Evolutionary conservation across 2,888 invertebrate species (phyloP).

Genomic region (Scaptomyza tumidula): DNA sequence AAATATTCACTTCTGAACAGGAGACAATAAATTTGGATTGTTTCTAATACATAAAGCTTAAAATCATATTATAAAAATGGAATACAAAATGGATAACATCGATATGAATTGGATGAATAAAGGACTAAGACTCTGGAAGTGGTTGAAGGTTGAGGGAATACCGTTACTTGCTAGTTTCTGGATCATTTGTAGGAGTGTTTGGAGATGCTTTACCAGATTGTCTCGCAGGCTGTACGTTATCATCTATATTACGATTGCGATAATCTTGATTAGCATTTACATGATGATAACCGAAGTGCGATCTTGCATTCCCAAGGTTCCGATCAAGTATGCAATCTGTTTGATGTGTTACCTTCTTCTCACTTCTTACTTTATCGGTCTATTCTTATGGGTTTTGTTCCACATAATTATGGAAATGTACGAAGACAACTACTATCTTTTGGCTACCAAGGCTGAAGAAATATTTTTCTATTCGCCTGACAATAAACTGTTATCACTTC

Average conservation of each 20-base stretch:
- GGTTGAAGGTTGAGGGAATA: neutral
- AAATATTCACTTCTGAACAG: too few species aligned
- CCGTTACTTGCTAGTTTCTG: neutral
- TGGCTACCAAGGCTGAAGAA: neutral
- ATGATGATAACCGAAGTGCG: neutral
- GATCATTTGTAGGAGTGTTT: too few species aligned
- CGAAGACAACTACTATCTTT: neutral
- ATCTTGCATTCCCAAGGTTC: neutral
- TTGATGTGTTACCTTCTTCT: neutral
- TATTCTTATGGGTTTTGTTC: neutral
- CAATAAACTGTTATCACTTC: neutral
- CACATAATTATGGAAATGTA: neutral
- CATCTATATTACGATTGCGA: neutral
- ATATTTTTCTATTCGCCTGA: too few species aligned
- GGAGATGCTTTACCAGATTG: neutral
- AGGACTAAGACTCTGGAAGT: neutral
- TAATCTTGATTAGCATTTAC: neutral
- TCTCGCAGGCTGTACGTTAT: neutral
- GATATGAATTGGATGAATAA: neutral
- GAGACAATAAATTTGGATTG: too few species aligned
- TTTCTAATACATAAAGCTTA: too few species aligned
- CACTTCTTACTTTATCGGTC: accelerated
- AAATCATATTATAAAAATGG: too few species aligned
- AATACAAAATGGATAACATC: neutral
- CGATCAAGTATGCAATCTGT: neutral